Base-by-base conservation (phyloP, 2,797 vertebrate genomes). In the Anomalospiza imberbis region DNA sequence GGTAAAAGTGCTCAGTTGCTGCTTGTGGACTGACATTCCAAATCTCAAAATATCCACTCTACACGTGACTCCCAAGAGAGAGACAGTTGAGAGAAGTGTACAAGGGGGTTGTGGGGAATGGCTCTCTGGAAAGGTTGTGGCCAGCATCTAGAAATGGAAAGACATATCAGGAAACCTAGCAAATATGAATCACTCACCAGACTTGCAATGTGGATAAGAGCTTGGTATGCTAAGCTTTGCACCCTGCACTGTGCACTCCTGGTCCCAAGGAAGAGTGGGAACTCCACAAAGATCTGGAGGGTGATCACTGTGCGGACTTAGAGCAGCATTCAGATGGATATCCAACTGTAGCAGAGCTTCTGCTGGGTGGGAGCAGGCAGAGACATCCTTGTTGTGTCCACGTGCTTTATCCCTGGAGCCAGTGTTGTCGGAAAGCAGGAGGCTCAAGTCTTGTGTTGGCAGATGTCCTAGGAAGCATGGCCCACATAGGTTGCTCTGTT, bases 81-180 rank as follows among this genome's bases (percentile, higher is more conserved):
- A 93, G 14, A 38, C 8, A 63, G 17, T 0, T 51, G 25, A 45
- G 36, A 78, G 40, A 72, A 66, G 17, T 13, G 40, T 58, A n/a
- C 9, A 55, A 63, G 32, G 4, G 1, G 9, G 7, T 20, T 40
- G 14, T 0, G 0, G 45, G 44, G 42, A 88, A 57, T 1, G 2
- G 24, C 25, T 88, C 4, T 1, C 22, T 60, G 63, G 48, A 22
- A 0, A 2, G 20, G 10, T 3, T 44, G 11, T 24, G 20, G 28
- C 42, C 38, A 74, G 40, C 36, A 65, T 20, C 40, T 70, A 44
- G 21, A 53, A 19, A 22, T 31, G 18, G 22, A 61, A 85, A 65
- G 51, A 12, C 3, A 0, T 10, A 29, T 12, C 15, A 53, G 34
- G 45, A 87, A 89, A 70, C 17, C 0, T 2, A 72, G 40, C 16